These are phyloP conservation scores for Dorcus parallelipipedus DNA, from an alignment of 2,888 invertebrate species.

Conservation along the genomic window DNA sequence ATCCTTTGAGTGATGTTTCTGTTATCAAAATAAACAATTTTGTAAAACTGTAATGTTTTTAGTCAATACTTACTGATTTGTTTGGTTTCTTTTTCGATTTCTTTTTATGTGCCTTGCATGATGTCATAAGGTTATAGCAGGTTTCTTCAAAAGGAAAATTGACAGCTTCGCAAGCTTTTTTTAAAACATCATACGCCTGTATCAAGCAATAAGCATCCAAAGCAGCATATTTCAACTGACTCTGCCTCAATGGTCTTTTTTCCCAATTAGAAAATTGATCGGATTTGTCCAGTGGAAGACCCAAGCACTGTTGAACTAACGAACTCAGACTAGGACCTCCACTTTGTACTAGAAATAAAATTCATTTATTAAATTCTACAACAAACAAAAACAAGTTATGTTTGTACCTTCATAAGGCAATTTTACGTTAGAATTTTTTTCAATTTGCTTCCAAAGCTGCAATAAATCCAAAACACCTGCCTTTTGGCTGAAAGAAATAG, in stretches of 20 bases:
- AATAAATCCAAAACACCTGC: constrained; percentile 60
- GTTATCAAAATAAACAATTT: too few species aligned
- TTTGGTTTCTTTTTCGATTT: constrained; percentile 42
- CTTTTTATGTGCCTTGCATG: constrained; percentile 49
- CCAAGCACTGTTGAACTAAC: constrained; percentile 72
- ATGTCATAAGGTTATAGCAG: constrained; percentile 58
- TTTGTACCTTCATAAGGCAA: constrained; percentile 54
- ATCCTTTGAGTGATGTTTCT: constrained; percentile 4
- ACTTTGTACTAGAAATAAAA: constrained; percentile 18
- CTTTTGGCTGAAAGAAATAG: constrained; percentile 51
- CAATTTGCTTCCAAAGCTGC: constrained; percentile 58
- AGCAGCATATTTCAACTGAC: constrained; percentile 81
- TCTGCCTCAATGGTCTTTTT: constrained; percentile 70
- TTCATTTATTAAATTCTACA: background rate
- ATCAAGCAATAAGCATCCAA: constrained; percentile 85
- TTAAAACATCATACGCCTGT: constrained; percentile 70
- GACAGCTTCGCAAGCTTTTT: constrained; percentile 49
- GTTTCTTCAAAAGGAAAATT: constrained; percentile 62
- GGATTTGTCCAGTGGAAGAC: constrained; percentile 75
- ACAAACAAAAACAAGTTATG: background rate
- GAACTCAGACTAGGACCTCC: constrained; percentile 60
- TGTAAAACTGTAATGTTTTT: too few species aligned
- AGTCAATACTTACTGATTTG: constrained; percentile 36
- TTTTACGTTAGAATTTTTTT: constrained; percentile 51
- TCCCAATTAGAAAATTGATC: constrained; percentile 93